Conservation (phyloP, 2,888 invertebrate species). For the Asteroscopus sphinx region DNA sequence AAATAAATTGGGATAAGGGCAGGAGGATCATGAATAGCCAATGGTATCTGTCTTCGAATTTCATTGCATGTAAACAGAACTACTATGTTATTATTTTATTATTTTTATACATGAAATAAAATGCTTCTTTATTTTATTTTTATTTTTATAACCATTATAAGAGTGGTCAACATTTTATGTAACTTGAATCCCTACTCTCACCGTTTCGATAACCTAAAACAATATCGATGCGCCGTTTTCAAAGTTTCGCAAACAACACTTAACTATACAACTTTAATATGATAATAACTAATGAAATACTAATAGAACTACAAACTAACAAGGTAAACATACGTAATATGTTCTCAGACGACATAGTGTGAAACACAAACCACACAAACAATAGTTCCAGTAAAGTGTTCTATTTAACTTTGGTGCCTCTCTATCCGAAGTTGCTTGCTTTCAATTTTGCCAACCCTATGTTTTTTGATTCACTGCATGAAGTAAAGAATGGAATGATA, state of each 20-base stretch:
- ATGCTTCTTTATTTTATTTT: too few species aligned
- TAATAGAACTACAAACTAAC: slow-evolving; percentile 41
- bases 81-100: too few species aligned
- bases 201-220: slow-evolving; percentile 26
- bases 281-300: slow-evolving; percentile 40
- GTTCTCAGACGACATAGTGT: slow-evolving; percentile 22
- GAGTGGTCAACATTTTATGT: too few species aligned
- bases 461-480: slow-evolving; percentile 11
- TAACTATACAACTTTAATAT: slow-evolving; percentile 26
- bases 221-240: slow-evolving; percentile 35
- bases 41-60: too few species aligned
- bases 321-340: slow-evolving; percentile 31
- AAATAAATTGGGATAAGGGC: too few species aligned
- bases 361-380: slow-evolving; percentile 46
- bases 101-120: too few species aligned
- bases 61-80: too few species aligned
- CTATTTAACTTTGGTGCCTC: slow-evolving; percentile 47
- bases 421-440: slow-evolving; percentile 32
- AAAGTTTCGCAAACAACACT: slow-evolving; percentile 16
- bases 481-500: slow-evolving; percentile 1
- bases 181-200: background rate
- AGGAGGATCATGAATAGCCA: too few species aligned
- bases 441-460: slow-evolving; percentile 21
- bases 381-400: slow-evolving; percentile 40
- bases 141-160: too few species aligned